Evolutionary conservation across 2,888 invertebrate species (phyloP), one percentile per base, ranked within the genome.

Genomic region (Malacosoma neustria): DNA sequence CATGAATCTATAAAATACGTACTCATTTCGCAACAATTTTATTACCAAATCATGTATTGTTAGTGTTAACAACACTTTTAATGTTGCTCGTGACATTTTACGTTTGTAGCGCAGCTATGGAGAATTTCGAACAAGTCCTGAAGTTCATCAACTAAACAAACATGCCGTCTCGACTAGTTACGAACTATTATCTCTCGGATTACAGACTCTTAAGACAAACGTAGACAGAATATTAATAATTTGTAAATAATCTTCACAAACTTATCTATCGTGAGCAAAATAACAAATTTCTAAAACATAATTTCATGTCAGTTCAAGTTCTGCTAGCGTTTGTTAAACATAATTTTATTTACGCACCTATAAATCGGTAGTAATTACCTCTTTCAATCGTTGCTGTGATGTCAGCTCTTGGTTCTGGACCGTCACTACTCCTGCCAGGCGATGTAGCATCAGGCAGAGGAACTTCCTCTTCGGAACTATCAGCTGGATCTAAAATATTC

Each of bases 391-490:
- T 70, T 3, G 85, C 84, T 2, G 84, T 85, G 35, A 85, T 82
- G 48, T 85, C 85, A 29, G 85, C 84, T 44, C 76, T 67, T 0
- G 85, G 85, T 49, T 85, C 85, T 0, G 85, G 85, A 1, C 85
- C 85, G 48, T 85, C 85, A 34, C 85, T 85, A 54, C 85, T 85
- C 40, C 85, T 57, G 3, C 84, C 85, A 0, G 85, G 85, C 1
- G 86, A 85, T 1, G 84, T 79, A 2, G 86, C 79, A 46, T 86
- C 82, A 30, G 85, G 76, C 15, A 86, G 48, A 35, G 77, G 74
- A 33, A 86, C 75, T 45, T 87, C 87, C 43, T 87, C 87, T 38
- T 86, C 86, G 4, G 86, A 86, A 44, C 86, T 86, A 42, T 86
- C 86, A 5, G 75, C 85, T 4, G 86, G 84, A 36, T 87, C 87